These are phyloP conservation scores for Catagonus wagneri DNA, from an alignment of 2,113 vertebrate genomes.

Conservation along the genomic window DNA sequence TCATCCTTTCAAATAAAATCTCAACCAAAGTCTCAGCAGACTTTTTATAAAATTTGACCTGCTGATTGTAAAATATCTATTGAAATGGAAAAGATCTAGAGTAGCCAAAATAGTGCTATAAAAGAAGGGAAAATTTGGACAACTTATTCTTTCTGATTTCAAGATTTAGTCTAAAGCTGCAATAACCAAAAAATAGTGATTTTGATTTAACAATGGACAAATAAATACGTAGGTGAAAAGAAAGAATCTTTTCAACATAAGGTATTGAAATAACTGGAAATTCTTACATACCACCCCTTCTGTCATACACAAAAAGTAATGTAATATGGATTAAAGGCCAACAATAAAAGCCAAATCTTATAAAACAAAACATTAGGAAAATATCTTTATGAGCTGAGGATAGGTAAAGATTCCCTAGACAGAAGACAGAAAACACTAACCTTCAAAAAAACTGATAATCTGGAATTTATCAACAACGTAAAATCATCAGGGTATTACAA, in stretches of 20 bases:
- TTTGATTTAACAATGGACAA: background rate
- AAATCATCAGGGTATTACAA: background rate
- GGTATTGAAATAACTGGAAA: background rate
- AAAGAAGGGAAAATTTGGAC: background rate
- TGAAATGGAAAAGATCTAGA: background rate
- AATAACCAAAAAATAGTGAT: background rate
- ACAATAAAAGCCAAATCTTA: background rate
- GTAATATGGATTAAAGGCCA: background rate
- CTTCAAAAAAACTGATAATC: background rate
- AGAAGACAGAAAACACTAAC: background rate
- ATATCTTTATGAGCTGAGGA: background rate
- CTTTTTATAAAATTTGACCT: background rate
- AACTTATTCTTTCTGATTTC: background rate
- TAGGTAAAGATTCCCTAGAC: background rate
- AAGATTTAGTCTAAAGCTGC: constrained; percentile 1
- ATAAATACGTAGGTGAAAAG: background rate
- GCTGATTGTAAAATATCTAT: background rate
- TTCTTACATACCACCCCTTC: background rate
- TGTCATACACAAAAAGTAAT: background rate
- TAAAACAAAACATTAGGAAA: background rate
- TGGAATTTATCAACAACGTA: background rate
- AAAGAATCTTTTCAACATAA: background rate
- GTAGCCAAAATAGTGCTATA: background rate
- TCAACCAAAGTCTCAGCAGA: background rate
- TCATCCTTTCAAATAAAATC: background rate